phyloP scores from a whole-genome alignment of 2,888 invertebrate genomes.

The Chelonus formosanus region DNA sequence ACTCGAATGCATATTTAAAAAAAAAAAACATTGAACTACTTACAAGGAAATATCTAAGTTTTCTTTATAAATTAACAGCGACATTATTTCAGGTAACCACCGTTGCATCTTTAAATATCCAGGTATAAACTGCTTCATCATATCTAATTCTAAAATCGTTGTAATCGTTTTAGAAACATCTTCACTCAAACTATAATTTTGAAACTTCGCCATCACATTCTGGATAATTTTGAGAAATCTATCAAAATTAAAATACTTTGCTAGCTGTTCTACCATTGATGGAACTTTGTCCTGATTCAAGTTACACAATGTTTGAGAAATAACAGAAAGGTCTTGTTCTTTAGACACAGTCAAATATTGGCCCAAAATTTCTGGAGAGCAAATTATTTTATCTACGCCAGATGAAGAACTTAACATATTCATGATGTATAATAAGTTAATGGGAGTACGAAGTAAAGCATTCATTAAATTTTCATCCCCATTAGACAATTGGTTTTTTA shows the following conservation, averaged over 20 bases:
- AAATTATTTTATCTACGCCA: conserved; percentile 53
- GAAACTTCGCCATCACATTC: conserved; percentile 64
- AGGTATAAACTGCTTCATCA: conserved; percentile 66
- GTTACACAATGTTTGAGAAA: conserved; percentile 65
- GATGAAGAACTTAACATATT: conserved; percentile 54
- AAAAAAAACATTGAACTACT: conserved; percentile 36
- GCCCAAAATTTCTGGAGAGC: conserved; percentile 52
- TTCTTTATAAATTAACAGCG: conserved; percentile 51
- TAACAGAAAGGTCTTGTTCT: conserved; percentile 48
- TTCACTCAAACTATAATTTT: conserved; percentile 65
- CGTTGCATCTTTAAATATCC: conserved; percentile 62
- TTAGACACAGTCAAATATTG: conserved; percentile 52
- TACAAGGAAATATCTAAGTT: conserved; percentile 54
- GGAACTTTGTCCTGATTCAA: conserved; percentile 64
- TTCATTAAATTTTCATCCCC: conserved; percentile 62
- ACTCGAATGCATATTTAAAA: neutral
- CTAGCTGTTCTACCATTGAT: conserved; percentile 64
- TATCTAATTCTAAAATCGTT: conserved; percentile 65
- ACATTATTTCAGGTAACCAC: conserved; percentile 56
- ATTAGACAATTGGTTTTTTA: conserved; percentile 61
- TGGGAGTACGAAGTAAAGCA: conserved; percentile 65
- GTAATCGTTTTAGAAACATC: conserved; percentile 65
- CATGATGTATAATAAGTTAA: conserved; percentile 66
- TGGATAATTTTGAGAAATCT: conserved; percentile 68
- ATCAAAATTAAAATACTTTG: conserved; percentile 67